Evolutionary conservation across 2,797 vertebrate genomes (phyloP).

Genomic region (Gorsachius magnificus): DNA sequence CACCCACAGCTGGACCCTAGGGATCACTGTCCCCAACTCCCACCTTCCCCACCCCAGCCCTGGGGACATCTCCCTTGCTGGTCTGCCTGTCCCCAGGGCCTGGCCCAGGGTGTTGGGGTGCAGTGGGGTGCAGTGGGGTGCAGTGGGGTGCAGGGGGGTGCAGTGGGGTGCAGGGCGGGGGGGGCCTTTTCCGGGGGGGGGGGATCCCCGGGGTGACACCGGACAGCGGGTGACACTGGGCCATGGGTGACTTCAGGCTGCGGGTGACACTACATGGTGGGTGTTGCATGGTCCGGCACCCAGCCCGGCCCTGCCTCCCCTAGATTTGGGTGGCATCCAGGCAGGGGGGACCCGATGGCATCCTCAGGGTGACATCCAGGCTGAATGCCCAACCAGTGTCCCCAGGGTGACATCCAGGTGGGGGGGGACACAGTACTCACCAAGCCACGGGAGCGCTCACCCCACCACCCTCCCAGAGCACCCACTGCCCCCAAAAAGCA

Average conservation of each 20-base stretch:
- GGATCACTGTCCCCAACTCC: not conserved
- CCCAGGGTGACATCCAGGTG: not conserved
- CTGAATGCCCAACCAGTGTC: not conserved
- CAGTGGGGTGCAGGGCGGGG: too few species aligned
- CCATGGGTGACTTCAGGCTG: not conserved
- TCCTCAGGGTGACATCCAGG: not conserved
- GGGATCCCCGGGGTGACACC: not conserved
- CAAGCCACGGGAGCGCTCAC: not conserved
- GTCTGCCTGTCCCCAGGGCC: not conserved
- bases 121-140: not conserved
- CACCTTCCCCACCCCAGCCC: too few species aligned
- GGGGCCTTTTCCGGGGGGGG: too few species aligned
- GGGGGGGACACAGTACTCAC: rapidly evolving
- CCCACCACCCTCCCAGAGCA: not conserved
- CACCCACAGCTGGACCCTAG: too few species aligned
- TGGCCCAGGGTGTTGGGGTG: not conserved
- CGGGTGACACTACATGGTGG: not conserved
- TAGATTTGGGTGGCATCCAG: not conserved
- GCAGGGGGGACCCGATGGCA: not conserved
- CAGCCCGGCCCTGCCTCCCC: not conserved
- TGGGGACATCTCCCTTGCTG: not conserved
- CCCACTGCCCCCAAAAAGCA: not conserved
- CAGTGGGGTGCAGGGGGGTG: not conserved
- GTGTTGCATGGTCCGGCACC: not conserved
- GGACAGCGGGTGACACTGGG: not conserved